Evolutionary conservation across 1,140 invertebrate species (phyloP).

Genomic region (Formica exsecta): DNA sequence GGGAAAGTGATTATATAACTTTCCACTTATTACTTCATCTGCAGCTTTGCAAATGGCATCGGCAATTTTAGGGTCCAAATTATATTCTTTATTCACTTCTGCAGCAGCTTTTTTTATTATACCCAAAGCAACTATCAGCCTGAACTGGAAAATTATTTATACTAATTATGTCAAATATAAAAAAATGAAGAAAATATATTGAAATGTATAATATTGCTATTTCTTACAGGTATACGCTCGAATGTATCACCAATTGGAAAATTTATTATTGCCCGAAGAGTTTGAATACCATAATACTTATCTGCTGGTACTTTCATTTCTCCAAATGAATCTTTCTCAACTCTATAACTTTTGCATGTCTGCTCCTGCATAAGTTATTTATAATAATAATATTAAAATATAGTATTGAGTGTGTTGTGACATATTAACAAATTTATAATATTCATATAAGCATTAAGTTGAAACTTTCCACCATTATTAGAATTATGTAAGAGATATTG

Average conservation of each 20-base stretch:
- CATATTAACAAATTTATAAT: neutral
- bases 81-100: constrained; percentile 97
- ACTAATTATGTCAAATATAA: neutral
- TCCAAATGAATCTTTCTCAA: constrained; percentile 98
- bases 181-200: neutral
- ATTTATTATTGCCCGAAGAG: constrained; percentile 97
- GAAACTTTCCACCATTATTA: too few relatives aligned
- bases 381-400: neutral
- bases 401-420: neutral
- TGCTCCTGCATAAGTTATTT: constrained; percentile 67
- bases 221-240: constrained; percentile 96
- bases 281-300: constrained; percentile 99
- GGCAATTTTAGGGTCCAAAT: constrained; percentile 95
- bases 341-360: constrained; percentile 85
- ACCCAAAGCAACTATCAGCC: constrained; percentile 97
- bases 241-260: constrained; percentile 98
- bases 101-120: constrained; percentile 99
- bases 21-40: constrained; percentile 98
- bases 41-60: constrained; percentile 96
- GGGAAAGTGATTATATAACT: constrained; percentile 98
- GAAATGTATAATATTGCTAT: neutral
- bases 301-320: constrained; percentile 96
- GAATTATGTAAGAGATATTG: too few relatives aligned
- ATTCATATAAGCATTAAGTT: too few relatives aligned
- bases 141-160: constrained; percentile 88